A percentile compares a stretch with the other conserved stretches of the same genome.
These are phyloP conservation scores for Diuraphis noxia DNA, from an alignment of 1,140 invertebrate species.

Conservation along the genomic window DNA sequence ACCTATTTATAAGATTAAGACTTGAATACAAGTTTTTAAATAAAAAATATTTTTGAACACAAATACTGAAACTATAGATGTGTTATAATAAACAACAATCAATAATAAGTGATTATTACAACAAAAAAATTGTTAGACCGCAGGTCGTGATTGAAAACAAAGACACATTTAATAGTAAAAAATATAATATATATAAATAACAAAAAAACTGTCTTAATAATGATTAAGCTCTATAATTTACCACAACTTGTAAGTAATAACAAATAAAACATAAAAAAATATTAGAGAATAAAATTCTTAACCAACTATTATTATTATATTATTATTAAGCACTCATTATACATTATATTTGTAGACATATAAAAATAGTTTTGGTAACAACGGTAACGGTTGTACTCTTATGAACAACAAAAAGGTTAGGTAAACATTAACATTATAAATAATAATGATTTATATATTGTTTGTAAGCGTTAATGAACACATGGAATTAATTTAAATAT, in stretches of 20 bases:
- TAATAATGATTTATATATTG: constrained; percentile 18
- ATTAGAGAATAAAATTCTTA: constrained; percentile 17
- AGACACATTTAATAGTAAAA: background rate
- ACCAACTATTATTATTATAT: background rate
- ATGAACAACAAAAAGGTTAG: constrained; percentile 22
- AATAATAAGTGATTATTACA: background rate
- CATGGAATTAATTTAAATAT: constrained; percentile 41
- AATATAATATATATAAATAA: background rate
- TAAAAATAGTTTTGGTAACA: constrained; percentile 50
- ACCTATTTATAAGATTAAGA: background rate
- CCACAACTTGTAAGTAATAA: background rate
- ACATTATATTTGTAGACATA: background rate
- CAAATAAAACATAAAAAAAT: background rate
- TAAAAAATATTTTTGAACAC: background rate
- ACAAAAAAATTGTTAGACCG: background rate
- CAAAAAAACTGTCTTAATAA: background rate
- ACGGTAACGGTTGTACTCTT: constrained; percentile 37
- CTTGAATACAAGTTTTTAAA: background rate
- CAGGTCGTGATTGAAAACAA: background rate
- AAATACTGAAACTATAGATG: background rate
- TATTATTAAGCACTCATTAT: background rate
- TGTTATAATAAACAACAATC: background rate
- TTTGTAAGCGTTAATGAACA: constrained; percentile 49
- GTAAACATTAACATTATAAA: constrained; percentile 26
- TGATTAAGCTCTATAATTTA: background rate